These are phyloP conservation scores for Carassius carassius DNA, from an alignment of 2,113 vertebrate species.

Conservation along the genomic window DNA sequence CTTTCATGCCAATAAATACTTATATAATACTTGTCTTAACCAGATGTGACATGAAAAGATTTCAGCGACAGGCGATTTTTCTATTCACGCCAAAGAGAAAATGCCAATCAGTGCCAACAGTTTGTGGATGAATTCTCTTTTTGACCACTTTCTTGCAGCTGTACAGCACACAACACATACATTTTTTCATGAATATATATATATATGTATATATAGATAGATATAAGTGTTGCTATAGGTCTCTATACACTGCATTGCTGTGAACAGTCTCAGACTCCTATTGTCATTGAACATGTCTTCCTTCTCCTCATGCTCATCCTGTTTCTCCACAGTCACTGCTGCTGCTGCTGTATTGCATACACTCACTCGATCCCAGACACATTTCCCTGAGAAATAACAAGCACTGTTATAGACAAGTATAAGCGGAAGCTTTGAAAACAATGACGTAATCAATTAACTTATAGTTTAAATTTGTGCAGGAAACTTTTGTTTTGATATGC, in stretches of 20 bases:
- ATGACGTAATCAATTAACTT: background rate
- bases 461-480: background rate
- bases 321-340: slow-evolving; percentile 7
- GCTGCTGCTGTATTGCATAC: background rate
- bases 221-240: background rate
- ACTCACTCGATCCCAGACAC: background rate
- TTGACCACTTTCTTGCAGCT: background rate
- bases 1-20: background rate
- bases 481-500: background rate
- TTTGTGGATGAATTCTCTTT: background rate
- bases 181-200: slow-evolving; percentile 4
- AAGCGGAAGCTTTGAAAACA: background rate
- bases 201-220: no score
- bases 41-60: no score
- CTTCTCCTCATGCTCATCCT: background rate
- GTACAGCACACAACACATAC: background rate
- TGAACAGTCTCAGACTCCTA: background rate
- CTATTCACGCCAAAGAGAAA: background rate
- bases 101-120: background rate
- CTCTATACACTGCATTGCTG: background rate
- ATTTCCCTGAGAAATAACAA: background rate
- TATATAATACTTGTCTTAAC: background rate
- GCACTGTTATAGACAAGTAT: no score
- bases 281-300: background rate
- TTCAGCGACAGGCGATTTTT: no score